These are phyloP conservation scores for Pteruthius melanotis DNA, from an alignment of 2,113 vertebrate species.

Conservation along the genomic window DNA sequence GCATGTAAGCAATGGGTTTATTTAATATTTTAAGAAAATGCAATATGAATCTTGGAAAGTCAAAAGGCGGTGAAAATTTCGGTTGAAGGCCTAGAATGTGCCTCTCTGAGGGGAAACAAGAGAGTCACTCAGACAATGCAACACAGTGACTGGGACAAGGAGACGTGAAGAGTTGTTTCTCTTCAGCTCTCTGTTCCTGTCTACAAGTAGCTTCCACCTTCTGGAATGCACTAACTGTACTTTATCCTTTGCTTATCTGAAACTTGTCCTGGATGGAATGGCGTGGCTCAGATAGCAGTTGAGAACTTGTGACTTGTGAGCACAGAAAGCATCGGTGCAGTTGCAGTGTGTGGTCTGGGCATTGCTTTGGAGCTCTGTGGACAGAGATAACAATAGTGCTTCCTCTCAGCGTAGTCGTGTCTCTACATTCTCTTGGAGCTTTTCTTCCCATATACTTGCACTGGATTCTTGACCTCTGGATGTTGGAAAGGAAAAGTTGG, in stretches of 20 bases:
- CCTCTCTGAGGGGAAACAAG: neutral
- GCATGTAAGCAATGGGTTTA: neutral
- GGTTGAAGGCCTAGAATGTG: neutral
- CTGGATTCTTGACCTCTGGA: neutral
- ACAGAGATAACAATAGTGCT: neutral
- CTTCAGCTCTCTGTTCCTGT: neutral
- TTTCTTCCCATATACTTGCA: neutral
- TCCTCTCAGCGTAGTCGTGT: neutral
- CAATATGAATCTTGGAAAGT: neutral
- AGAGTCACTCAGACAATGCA: neutral
- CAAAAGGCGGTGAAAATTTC: neutral
- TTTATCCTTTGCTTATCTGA: slow-evolving; percentile 24
- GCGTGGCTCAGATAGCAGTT: neutral
- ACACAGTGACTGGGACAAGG: neutral
- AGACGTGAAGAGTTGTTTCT: neutral
- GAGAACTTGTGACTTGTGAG: neutral
- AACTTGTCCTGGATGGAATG: neutral
- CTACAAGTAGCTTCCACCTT: neutral
- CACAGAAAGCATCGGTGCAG: neutral
- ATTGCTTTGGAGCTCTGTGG: neutral
- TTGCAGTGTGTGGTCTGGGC: neutral
- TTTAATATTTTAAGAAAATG: neutral
- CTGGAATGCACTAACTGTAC: neutral
- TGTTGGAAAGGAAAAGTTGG: neutral
- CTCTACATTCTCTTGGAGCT: neutral